These are phyloP conservation scores for Heteropelma amictum DNA, from an alignment of 2,888 invertebrate genomes.

Conservation along the genomic window DNA sequence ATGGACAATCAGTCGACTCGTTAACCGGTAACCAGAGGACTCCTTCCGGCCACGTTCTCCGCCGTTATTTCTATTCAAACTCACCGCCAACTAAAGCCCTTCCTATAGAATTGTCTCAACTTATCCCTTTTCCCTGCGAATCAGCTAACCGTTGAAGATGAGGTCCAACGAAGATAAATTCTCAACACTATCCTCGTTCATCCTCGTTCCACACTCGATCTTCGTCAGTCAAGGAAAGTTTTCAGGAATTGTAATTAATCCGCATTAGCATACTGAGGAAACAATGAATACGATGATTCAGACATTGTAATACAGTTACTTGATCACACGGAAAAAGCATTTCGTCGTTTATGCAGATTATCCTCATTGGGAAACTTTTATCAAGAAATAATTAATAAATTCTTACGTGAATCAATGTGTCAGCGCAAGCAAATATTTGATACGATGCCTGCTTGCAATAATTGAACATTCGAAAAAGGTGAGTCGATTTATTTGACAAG, in stretches of 20 bases:
- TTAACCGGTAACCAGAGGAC: constrained; percentile 68
- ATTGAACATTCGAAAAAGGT: too few relatives aligned
- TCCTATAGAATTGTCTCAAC: constrained; percentile 28
- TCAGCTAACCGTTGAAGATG: constrained; percentile 38
- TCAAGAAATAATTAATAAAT: too few relatives aligned
- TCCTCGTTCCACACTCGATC: constrained; percentile 12
- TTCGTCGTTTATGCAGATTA: background rate
- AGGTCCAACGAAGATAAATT: constrained; percentile 27
- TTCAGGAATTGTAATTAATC: constrained; percentile 61
- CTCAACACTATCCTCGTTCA: constrained; percentile 6
- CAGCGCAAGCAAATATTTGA: too few relatives aligned
- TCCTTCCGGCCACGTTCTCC: constrained; percentile 62
- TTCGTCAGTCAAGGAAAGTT: constrained; percentile 11
- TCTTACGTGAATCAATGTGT: too few relatives aligned
- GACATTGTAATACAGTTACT: background rate
- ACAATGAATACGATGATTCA: constrained; percentile 49
- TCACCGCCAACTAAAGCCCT: background rate
- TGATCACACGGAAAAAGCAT: background rate
- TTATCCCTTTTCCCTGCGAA: constrained; percentile 28
- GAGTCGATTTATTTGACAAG: too few relatives aligned
- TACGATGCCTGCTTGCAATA: too few relatives aligned
- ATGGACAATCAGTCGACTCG: constrained; percentile 72
- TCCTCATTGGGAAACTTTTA: too few relatives aligned
- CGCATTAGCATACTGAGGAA: constrained; percentile 60
- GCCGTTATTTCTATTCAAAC: constrained; percentile 67